Percentiles rank a stretch among this genome's conserved stretches.
Evolutionary conservation across 2,888 invertebrate genomes (phyloP).

Genomic region (Drosophila formosana): DNA sequence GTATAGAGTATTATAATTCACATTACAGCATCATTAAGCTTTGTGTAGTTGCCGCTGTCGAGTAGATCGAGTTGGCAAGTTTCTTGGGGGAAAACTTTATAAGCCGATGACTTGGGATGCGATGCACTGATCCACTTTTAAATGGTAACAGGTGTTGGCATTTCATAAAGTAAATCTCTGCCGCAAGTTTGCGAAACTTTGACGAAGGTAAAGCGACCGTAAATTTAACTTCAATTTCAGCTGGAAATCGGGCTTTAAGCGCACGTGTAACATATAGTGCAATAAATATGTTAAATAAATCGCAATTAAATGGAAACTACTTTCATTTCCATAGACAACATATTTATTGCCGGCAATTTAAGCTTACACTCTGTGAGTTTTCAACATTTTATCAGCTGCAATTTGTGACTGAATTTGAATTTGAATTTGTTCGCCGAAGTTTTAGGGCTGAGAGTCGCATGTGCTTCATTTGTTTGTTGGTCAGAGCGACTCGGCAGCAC

Average conservation of each 20-base stretch:
- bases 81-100: conserved; percentile 57
- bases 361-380: conserved; percentile 1
- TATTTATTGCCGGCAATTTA: conserved; percentile 1
- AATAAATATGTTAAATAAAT: conserved; percentile 40
- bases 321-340: neutral
- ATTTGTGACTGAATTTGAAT: conserved; percentile 52
- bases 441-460: conserved; percentile 51
- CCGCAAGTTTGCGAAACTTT: conserved; percentile 41
- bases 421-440: conserved; percentile 60
- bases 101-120: conserved; percentile 57
- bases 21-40: conserved; percentile 49
- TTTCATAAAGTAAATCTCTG: conserved; percentile 40
- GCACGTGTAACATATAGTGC: neutral
- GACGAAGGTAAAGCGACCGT: conserved; percentile 34
- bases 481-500: conserved; percentile 56
- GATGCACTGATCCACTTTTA: conserved; percentile 60
- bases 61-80: conserved; percentile 42
- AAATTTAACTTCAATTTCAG: conserved; percentile 40
- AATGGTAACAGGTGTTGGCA: conserved; percentile 71
- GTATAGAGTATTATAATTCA: conserved; percentile 26
- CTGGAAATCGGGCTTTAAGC: neutral
- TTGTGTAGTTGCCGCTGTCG: conserved; percentile 1
- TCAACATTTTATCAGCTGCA: conserved; percentile 63
- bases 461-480: conserved; percentile 75
- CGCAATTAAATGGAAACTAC: no score